Percentiles rank a stretch among this genome's conserved stretches.
Conservation (phyloP, 2,113 vertebrate species). For the Crotophaga sulcirostris region DNA sequence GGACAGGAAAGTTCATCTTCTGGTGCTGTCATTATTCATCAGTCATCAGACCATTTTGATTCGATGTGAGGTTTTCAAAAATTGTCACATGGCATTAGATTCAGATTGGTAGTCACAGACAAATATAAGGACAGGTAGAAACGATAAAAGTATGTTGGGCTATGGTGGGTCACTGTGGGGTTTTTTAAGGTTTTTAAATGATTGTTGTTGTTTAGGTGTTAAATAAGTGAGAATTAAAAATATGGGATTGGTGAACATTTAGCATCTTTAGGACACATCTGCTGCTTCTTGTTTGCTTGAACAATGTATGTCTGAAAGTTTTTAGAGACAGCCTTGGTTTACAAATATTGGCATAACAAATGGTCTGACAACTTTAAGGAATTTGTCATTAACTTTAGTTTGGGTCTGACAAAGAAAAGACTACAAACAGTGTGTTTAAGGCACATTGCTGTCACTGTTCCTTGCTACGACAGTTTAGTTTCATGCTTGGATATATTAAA, state of each 20-base stretch:
- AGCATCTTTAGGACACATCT: neutral
- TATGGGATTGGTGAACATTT: neutral
- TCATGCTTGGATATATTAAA: neutral
- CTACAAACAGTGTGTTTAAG: neutral
- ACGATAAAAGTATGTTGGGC: neutral
- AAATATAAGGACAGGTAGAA: neutral
- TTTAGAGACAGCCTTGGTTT: neutral
- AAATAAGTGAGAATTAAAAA: neutral
- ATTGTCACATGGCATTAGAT: neutral
- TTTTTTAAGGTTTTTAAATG: neutral
- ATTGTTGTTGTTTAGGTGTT: neutral
- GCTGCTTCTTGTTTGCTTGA: neutral
- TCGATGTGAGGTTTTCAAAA: neutral
- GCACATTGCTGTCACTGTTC: neutral
- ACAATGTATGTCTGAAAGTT: neutral
- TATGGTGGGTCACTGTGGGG: neutral
- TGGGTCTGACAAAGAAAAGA: neutral
- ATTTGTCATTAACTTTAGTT: neutral
- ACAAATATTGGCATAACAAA: neutral
- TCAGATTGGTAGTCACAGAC: neutral
- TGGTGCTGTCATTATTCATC: neutral
- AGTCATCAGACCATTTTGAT: neutral
- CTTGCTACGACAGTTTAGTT: neutral
- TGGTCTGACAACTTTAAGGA: neutral
- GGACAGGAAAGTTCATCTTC: neutral